Conservation (phyloP, 2,797 vertebrate genomes). For the Sebastes kiyomatsui region DNA sequence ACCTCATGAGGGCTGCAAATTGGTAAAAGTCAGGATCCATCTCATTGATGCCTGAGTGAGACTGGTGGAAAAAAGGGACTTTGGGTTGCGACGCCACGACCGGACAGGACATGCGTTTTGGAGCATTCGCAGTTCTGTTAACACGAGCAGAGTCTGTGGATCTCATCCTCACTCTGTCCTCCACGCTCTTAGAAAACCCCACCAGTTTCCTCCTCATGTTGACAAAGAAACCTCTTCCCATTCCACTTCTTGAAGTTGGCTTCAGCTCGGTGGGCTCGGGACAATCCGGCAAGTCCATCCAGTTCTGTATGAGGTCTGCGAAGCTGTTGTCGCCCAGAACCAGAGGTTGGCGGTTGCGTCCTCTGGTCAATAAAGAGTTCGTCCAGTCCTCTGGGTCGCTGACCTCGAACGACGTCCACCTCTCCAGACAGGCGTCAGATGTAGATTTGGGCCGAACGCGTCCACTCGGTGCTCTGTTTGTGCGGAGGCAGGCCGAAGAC, state of each 20-base stretch:
- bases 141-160: constrained; percentile 55
- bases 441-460: constrained; percentile 86
- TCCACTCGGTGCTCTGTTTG: constrained; percentile 68
- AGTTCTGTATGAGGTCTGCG: constrained; percentile 94
- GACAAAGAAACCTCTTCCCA: constrained; percentile 89
- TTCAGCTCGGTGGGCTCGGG: constrained; percentile 77
- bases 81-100: constrained; percentile 77
- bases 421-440: constrained; percentile 90
- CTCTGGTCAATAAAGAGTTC: constrained; percentile 89
- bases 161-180: constrained; percentile 79
- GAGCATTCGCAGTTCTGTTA: constrained; percentile 53
- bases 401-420: constrained; percentile 87
- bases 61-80: constrained; percentile 89
- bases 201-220: constrained; percentile 90
- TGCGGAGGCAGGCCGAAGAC: constrained; percentile 81
- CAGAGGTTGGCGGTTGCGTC: constrained; percentile 92
- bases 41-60: constrained; percentile 88
- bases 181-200: constrained; percentile 85
- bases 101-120: constrained; percentile 93
- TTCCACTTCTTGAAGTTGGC: constrained; percentile 65
- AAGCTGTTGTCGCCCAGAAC: constrained; percentile 96
- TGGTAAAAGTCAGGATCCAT: constrained; percentile 87
- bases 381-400: constrained; percentile 91
- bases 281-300: constrained; percentile 94
- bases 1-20: constrained; percentile 90